phyloP scores from a whole-genome alignment of 2,113 vertebrate species.

The Thunnus thynnus region DNA sequence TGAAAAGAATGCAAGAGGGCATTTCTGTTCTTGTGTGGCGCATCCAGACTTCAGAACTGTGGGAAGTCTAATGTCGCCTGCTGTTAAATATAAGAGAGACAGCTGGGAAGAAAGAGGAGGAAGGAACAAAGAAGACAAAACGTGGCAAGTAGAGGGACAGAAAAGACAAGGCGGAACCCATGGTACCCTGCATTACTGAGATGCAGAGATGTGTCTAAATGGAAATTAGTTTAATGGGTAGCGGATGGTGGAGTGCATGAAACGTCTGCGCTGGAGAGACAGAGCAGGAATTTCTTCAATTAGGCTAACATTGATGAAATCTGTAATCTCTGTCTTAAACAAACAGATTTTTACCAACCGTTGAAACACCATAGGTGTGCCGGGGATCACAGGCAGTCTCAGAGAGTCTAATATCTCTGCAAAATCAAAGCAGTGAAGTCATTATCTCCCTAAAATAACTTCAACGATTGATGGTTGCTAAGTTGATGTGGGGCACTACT shows the following conservation, averaged over 20 bases:
- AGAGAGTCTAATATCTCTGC: neutral
- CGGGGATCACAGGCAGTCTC: neutral
- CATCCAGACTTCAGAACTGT: slow-evolving; percentile 11
- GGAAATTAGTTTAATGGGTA: slow-evolving; percentile 55
- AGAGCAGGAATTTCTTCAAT: slow-evolving; percentile 27
- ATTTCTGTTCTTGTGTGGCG: neutral
- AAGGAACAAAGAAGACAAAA: slow-evolving; percentile 10
- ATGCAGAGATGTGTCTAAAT: slow-evolving; percentile 37
- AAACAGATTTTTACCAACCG: slow-evolving; percentile 27
- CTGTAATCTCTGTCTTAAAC: slow-evolving; percentile 39
- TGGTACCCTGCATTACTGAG: slow-evolving; percentile 3
- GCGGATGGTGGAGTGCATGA: slow-evolving; percentile 19
- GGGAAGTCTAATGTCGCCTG: neutral
- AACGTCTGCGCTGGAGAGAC: slow-evolving; percentile 22
- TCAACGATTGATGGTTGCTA: slow-evolving; percentile 50
- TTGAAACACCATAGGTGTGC: slow-evolving; percentile 6
- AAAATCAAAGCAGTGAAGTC: slow-evolving; percentile 45
- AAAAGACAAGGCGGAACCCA: neutral
- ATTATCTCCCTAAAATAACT: slow-evolving; percentile 51
- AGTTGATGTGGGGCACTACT: slow-evolving; percentile 24
- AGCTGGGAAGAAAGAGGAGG: neutral
- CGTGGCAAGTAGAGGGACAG: neutral
- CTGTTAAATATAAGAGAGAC: slow-evolving; percentile 13
- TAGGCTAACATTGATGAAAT: slow-evolving; percentile 14
- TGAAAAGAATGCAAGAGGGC: neutral